These are phyloP conservation scores for Neodontobutis hainanensis DNA, from an alignment of 2,113 vertebrate species.

Conservation along the genomic window DNA sequence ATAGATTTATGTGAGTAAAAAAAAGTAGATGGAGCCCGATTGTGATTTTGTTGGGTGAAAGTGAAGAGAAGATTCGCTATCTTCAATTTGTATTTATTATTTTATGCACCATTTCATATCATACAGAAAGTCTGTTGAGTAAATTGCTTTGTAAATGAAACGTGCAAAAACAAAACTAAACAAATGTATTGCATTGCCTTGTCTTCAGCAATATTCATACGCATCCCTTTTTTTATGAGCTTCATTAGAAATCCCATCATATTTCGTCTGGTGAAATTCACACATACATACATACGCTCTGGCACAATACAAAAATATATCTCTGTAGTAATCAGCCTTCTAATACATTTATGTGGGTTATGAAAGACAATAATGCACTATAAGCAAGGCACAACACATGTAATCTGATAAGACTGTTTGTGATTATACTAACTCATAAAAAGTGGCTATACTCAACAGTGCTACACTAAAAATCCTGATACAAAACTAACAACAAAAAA, in stretches of 20 bases:
- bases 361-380: constrained; percentile 18
- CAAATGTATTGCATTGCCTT: constrained; percentile 1
- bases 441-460: constrained; percentile 21
- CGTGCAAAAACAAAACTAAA: background rate
- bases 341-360: constrained; percentile 28
- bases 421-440: constrained; percentile 21
- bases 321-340: background rate
- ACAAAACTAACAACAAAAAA: constrained; percentile 30
- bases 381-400: constrained; percentile 6
- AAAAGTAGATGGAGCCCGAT: background rate
- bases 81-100: constrained; percentile 2
- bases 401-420: constrained; percentile 32
- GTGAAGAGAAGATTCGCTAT: background rate
- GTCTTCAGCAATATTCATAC: background rate
- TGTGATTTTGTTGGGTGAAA: background rate
- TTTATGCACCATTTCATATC: constrained; percentile 4
- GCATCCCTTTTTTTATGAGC: background rate
- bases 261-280: constrained; percentile 1
- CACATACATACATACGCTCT: background rate
- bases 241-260: constrained; percentile 6
- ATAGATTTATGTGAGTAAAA: background rate
- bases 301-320: constrained; percentile 1
- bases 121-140: background rate
- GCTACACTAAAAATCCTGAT: constrained; percentile 3
- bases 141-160: constrained; percentile 2